phyloP scores from a whole-genome alignment of 2,888 invertebrate genomes.

The Melinaea marsaeus region DNA sequence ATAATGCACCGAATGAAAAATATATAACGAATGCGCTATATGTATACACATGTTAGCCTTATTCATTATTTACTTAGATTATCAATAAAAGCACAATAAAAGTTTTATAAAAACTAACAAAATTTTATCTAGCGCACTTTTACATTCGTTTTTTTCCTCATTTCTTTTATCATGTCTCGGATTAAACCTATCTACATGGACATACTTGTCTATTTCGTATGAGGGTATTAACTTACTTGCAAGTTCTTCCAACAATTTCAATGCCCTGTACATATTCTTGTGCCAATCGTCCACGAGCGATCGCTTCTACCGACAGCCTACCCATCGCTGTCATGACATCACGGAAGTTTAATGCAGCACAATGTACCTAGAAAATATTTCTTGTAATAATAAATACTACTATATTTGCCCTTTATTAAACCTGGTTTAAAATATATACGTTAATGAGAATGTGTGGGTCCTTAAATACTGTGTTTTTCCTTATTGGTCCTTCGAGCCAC shows the following conservation, averaged over 20 bases:
- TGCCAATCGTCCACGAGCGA: conserved; percentile 80
- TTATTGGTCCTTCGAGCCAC: conserved; percentile 82
- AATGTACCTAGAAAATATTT: conserved; percentile 75
- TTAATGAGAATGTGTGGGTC: conserved; percentile 51
- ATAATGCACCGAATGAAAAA: no score
- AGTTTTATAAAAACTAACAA: no score
- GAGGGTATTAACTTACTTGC: conserved; percentile 49
- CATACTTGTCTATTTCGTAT: not conserved
- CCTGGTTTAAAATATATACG: conserved; percentile 45
- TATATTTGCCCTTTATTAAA: not conserved
- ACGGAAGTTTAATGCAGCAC: conserved; percentile 92
- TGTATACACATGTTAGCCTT: no score
- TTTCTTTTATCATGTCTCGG: not conserved
- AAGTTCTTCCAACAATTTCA: conserved; percentile 80
- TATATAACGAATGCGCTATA: no score
- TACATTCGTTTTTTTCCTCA: no score
- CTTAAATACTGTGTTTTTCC: conserved; percentile 50
- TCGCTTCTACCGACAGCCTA: conserved; percentile 89
- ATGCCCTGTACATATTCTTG: conserved; percentile 84
- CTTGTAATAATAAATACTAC: conserved; percentile 31
- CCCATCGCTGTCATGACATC: conserved; percentile 97
- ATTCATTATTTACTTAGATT: no score
- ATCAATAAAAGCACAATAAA: not conserved
- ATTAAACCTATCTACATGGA: not conserved
- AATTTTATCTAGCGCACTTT: no score